phyloP scores from a whole-genome alignment of 2,113 vertebrate species.

The Apaloderma vittatum region DNA sequence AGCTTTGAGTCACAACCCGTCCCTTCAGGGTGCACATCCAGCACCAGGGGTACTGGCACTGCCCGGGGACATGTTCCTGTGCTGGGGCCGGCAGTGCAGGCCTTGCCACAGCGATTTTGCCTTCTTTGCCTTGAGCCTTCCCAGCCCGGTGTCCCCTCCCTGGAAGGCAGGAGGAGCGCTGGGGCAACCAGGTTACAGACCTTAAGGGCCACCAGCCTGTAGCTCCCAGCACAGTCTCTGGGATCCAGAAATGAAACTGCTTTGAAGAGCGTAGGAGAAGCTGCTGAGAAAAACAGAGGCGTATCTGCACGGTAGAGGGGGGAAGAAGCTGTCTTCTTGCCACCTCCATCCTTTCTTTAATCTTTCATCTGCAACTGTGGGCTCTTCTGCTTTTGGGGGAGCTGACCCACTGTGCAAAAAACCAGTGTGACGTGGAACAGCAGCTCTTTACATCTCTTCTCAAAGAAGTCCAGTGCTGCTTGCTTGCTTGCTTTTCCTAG shows the following conservation, averaged over 20 bases:
- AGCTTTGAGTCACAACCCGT: background rate
- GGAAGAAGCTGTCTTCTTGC: background rate
- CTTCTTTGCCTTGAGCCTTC: background rate
- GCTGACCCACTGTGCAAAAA: background rate
- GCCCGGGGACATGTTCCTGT: background rate
- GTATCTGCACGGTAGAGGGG: background rate
- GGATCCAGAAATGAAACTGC: background rate
- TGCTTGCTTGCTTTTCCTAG: background rate
- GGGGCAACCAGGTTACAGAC: background rate
- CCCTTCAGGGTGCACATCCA: background rate
- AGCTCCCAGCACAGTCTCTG: background rate
- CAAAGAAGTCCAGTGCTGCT: background rate
- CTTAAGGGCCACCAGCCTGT: background rate
- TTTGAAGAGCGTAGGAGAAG: background rate
- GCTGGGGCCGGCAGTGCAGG: background rate
- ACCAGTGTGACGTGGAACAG: background rate
- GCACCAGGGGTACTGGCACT: background rate
- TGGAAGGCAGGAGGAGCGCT: background rate
- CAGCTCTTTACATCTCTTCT: background rate
- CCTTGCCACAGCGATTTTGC: background rate
- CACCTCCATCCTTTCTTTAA: background rate
- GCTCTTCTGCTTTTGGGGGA: background rate
- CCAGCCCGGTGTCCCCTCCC: background rate
- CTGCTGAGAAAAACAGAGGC: background rate
- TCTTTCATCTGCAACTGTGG: background rate